A percentile compares a stretch with the other conserved stretches of the same genome.
Evolutionary conservation across 2,113 vertebrate genomes (phyloP).

Genomic region (Antechinus flavipes): DNA sequence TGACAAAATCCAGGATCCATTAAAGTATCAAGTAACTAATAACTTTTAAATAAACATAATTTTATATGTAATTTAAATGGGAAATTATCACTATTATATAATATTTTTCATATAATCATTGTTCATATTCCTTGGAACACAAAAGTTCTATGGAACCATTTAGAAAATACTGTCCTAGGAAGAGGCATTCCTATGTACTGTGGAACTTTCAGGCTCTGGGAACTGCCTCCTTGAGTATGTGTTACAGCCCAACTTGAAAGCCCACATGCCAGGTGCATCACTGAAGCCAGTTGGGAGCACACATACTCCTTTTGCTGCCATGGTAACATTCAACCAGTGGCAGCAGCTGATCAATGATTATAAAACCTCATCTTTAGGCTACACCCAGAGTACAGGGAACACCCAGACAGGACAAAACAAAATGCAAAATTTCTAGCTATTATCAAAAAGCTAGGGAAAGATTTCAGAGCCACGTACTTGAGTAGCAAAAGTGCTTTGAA

Average conservation of each 20-base stretch:
- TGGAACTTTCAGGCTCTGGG: neutral
- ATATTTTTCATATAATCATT: neutral
- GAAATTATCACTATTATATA: neutral
- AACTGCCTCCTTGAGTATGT: neutral
- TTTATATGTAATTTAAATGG: neutral
- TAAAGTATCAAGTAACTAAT: neutral
- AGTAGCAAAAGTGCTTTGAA: constrained; percentile 95
- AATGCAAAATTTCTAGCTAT: constrained; percentile 92
- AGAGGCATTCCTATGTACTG: neutral
- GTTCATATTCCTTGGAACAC: neutral
- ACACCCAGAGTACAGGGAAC: constrained; percentile 86
- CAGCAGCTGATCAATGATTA: neutral
- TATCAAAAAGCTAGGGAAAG: constrained; percentile 93
- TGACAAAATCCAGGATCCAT: neutral
- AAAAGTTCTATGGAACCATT: neutral
- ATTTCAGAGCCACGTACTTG: constrained; percentile 91
- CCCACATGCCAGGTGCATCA: neutral
- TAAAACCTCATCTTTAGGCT: neutral
- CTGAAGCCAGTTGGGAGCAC: neutral
- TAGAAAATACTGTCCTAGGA: neutral
- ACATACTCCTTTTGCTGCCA: neutral
- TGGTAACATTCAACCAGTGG: neutral
- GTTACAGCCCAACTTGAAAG: neutral
- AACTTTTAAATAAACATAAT: neutral
- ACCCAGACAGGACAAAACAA: constrained; percentile 92